A percentile compares a stretch with the other conserved stretches of the same genome.
Evolutionary conservation across 2,888 invertebrate genomes (phyloP).

Genomic region (Erebia aethiops): DNA sequence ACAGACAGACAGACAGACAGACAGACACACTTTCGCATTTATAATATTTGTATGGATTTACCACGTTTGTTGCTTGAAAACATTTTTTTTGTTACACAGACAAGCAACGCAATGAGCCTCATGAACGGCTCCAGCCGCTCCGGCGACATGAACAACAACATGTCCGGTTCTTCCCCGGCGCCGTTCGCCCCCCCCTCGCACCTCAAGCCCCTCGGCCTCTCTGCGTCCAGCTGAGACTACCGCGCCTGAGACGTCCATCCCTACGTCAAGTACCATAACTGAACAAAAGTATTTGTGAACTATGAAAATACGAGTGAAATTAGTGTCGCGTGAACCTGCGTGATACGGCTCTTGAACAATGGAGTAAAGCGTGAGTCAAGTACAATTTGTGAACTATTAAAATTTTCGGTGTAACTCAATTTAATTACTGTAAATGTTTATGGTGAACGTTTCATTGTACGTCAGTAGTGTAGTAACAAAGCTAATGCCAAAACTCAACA

Average conservation of each 20-base stretch:
- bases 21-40: too few relatives aligned
- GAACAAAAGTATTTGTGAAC: slow-evolving; percentile 42
- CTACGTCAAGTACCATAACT: slow-evolving; percentile 76
- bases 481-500: slow-evolving; percentile 59
- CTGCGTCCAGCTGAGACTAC: slow-evolving; percentile 86
- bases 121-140: slow-evolving; percentile 82
- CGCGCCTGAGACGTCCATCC: slow-evolving; percentile 76
- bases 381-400: not conserved
- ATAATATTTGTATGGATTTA: too few relatives aligned
- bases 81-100: slow-evolving; percentile 56
- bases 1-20: too few relatives aligned
- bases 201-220: slow-evolving; percentile 83
- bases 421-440: slow-evolving; percentile 22
- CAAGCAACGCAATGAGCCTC: slow-evolving; percentile 74
- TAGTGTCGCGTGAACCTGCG: not conserved
- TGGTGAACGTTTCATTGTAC: slow-evolving; percentile 40
- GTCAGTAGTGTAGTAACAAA: slow-evolving; percentile 52
- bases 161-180: slow-evolving; percentile 81
- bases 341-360: not conserved
- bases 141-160: slow-evolving; percentile 88
- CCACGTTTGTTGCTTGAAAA: not conserved
- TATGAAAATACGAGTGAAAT: not conserved
- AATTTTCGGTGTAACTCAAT: slow-evolving; percentile 16
- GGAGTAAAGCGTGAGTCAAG: too few relatives aligned
- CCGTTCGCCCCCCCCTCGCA: slow-evolving; percentile 78